Evolutionary conservation across 2,888 invertebrate species (phyloP).

Genomic region (Hemaris fuciformis): DNA sequence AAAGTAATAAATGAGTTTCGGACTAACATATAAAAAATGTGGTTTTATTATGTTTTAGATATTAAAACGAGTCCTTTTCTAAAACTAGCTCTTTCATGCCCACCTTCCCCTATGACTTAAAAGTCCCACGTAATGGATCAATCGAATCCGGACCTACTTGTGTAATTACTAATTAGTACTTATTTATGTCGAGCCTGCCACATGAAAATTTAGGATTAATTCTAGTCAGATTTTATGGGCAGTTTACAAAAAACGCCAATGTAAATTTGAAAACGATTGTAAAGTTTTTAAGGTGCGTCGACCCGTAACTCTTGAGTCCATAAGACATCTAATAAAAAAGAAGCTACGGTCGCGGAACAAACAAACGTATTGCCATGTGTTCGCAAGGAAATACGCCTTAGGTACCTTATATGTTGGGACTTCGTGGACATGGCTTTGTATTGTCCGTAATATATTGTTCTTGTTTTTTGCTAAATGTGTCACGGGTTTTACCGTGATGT

Average conservation of each 20-base stretch:
- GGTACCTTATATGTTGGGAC: conserved; percentile 27
- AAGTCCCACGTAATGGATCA: too few species aligned
- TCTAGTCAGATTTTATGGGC: neutral
- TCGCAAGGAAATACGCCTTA: conserved; percentile 52
- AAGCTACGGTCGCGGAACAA: conserved; percentile 65
- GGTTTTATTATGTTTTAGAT: too few species aligned
- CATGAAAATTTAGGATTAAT: too few species aligned
- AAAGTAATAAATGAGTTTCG: too few species aligned
- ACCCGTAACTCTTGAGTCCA: conserved; percentile 52
- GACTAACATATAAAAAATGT: too few species aligned
- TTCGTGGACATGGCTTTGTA: conserved; percentile 8
- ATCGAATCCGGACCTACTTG: too few species aligned
- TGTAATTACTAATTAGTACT: too few species aligned
- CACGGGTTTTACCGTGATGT: neutral
- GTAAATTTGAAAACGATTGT: conserved; percentile 41
- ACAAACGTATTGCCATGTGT: conserved; percentile 66
- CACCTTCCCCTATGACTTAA: too few species aligned
- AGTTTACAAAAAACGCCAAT: conserved; percentile 29
- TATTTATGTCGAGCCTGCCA: too few species aligned
- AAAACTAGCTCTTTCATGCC: too few species aligned
- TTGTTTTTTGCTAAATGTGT: neutral
- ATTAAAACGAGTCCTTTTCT: too few species aligned
- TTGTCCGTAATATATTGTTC: neutral
- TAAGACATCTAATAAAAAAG: conserved; percentile 64
- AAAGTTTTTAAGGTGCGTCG: conserved; percentile 53